These are phyloP conservation scores for Drosophila mayri DNA, from an alignment of 1,140 invertebrate genomes.

Conservation along the genomic window DNA sequence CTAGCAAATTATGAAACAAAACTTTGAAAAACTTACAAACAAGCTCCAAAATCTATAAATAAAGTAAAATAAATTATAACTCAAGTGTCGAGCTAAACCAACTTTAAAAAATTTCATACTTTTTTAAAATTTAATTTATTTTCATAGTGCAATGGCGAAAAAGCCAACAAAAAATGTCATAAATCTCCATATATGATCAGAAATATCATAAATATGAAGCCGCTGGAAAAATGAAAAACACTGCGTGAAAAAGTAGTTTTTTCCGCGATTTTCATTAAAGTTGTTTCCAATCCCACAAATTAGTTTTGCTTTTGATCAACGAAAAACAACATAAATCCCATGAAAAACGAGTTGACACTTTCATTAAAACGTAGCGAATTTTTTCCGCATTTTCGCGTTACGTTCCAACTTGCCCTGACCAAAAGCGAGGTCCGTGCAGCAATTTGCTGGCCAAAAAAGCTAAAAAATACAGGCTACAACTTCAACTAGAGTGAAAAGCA, in stretches of 20 bases:
- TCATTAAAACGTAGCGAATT: conserved; percentile 42
- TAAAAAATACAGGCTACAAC: conserved; percentile 44
- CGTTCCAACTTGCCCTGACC: conserved; percentile 71
- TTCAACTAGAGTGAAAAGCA: conserved; percentile 71
- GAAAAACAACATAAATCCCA: conserved; percentile 17
- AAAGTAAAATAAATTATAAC: background rate
- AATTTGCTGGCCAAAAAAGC: conserved; percentile 62
- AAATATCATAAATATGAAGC: conserved; percentile 20
- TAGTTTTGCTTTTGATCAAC: conserved; percentile 44
- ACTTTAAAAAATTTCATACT: background rate
- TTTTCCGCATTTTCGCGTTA: conserved; percentile 78
- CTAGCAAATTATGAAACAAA: background rate
- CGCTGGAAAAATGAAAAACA: conserved; percentile 4
- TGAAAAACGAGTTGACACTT: conserved; percentile 59
- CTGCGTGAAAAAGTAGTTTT: conserved; percentile 33
- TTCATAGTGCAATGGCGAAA: background rate
- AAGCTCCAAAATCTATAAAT: background rate
- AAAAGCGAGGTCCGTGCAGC: conserved; percentile 71
- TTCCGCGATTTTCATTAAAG: conserved; percentile 18
- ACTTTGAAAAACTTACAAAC: background rate
- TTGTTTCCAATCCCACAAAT: conserved; percentile 34
- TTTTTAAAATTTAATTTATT: background rate
- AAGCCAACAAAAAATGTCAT: background rate
- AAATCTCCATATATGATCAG: conserved; percentile 24
- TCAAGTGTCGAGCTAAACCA: background rate